These are phyloP conservation scores for Hirtodrosophila cameraria DNA, from an alignment of 2,888 invertebrate genomes.

Conservation along the genomic window DNA sequence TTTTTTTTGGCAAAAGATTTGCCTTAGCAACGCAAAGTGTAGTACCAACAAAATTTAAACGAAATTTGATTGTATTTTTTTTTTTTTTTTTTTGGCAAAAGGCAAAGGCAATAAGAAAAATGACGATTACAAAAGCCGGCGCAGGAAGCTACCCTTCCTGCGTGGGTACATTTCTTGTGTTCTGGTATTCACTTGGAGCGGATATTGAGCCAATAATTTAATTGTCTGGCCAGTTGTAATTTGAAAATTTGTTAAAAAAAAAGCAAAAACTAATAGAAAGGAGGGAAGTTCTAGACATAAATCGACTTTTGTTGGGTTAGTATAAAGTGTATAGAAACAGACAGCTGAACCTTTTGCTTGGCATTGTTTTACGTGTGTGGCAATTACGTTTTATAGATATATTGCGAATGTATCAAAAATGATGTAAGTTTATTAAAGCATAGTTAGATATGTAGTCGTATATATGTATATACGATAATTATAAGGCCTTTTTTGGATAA, in stretches of 20 bases:
- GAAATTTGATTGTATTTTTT: slow-evolving; percentile 79
- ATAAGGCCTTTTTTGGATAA: too few relatives aligned
- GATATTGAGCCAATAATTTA: slow-evolving; percentile 78
- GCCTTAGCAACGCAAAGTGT: slow-evolving; percentile 35
- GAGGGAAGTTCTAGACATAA: slow-evolving; percentile 13
- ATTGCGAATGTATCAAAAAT: too few relatives aligned
- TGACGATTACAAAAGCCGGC: slow-evolving; percentile 28
- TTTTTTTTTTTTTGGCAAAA: slow-evolving; percentile 39
- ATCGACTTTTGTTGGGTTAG: slow-evolving; percentile 33
- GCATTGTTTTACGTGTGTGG: background rate
- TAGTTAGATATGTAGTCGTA: too few relatives aligned
- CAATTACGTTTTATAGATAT: too few relatives aligned
- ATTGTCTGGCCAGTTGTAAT: slow-evolving; percentile 65
- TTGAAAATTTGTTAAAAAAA: slow-evolving; percentile 33
- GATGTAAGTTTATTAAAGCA: too few relatives aligned
- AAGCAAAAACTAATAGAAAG: background rate
- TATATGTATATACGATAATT: too few relatives aligned
- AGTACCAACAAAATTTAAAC: slow-evolving; percentile 60
- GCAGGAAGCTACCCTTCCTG: slow-evolving; percentile 61
- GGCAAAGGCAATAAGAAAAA: slow-evolving; percentile 33
- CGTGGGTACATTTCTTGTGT: slow-evolving; percentile 24
- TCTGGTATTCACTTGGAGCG: slow-evolving; percentile 28
- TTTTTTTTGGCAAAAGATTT: slow-evolving; percentile 43
- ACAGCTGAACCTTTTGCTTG: slow-evolving; percentile 8
- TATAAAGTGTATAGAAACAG: background rate